Evolutionary conservation across 2,113 vertebrate species (phyloP).

Genomic region (Cyprinodon tularosa): DNA sequence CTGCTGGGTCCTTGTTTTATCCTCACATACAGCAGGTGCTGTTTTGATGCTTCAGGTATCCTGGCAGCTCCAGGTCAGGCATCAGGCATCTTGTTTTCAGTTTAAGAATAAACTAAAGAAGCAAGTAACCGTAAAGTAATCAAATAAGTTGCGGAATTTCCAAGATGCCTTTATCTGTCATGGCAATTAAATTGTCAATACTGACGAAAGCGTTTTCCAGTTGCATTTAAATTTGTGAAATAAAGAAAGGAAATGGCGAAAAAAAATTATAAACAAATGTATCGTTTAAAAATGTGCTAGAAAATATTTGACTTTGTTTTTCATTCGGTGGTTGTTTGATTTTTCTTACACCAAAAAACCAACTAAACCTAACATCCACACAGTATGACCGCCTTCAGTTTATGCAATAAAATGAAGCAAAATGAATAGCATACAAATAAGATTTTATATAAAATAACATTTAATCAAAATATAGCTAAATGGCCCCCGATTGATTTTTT

Average conservation of each 20-base stretch:
- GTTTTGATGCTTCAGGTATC: not conserved
- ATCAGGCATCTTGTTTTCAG: too few species aligned
- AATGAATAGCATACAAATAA: too few species aligned
- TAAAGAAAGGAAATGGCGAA: too few species aligned
- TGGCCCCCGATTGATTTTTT: too few species aligned
- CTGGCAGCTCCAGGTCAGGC: not conserved
- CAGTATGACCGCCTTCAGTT: too few species aligned
- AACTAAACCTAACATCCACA: too few species aligned
- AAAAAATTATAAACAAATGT: not conserved
- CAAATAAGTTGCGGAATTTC: not conserved
- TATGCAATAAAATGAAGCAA: too few species aligned
- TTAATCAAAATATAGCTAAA: too few species aligned
- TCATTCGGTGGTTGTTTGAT: not conserved
- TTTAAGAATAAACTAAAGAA: not conserved
- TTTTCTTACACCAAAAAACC: too few species aligned
- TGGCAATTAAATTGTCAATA: not conserved
- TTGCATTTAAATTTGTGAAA: too few species aligned
- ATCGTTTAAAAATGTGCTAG: not conserved
- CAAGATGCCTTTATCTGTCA: too few species aligned
- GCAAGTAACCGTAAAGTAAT: not conserved
- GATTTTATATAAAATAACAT: too few species aligned
- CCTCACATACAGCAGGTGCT: not conserved
- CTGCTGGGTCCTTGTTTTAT: not conserved
- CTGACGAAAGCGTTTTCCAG: not conserved
- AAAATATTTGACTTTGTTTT: not conserved